A percentile compares a stretch with the other conserved stretches of the same genome.
phyloP scores from a whole-genome alignment of 2,888 invertebrate genomes.

The Xanthostigma xanthostigma region DNA sequence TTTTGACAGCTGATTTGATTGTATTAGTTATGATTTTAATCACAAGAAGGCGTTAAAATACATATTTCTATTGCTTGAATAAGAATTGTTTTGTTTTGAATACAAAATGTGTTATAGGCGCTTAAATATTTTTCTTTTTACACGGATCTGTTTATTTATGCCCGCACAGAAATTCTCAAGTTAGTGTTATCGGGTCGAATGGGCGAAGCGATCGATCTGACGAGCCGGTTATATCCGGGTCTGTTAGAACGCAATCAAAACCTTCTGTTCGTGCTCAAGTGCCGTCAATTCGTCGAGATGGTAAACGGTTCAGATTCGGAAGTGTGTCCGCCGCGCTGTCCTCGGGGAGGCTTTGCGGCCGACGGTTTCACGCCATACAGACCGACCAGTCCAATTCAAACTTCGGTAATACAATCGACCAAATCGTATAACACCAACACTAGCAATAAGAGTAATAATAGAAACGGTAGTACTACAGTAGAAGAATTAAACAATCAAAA shows the following conservation, averaged over 20 bases:
- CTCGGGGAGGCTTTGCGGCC: conserved; percentile 17
- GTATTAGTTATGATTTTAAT: too few species aligned
- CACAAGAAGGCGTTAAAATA: too few species aligned
- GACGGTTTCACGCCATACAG: conserved; percentile 11
- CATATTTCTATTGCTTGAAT: too few species aligned
- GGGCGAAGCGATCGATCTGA: conserved; percentile 88
- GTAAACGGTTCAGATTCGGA: conserved; percentile 80
- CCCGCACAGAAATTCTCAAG: conserved; percentile 70
- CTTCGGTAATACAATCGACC: conserved; percentile 75
- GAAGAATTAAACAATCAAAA: conserved; percentile 38
- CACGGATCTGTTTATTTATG: conserved; percentile 16
- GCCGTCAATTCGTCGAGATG: conserved; percentile 98
- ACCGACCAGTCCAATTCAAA: conserved; percentile 43
- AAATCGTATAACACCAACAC: conserved; percentile 29
- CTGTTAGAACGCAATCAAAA: conserved; percentile 81
- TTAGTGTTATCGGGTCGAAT: conserved; percentile 84
- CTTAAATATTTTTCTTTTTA: neutral
- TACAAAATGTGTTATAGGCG: too few species aligned
- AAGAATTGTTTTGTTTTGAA: too few species aligned
- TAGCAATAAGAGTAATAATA: conserved; percentile 6
- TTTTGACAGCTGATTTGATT: too few species aligned
- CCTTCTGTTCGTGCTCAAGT: conserved; percentile 88
- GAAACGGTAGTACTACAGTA: conserved; percentile 21
- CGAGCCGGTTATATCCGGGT: conserved; percentile 82
- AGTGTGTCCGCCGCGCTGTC: conserved; percentile 30